phyloP scores from a whole-genome alignment of 1,140 invertebrate genomes.

The Eurosta solidaginis region DNA sequence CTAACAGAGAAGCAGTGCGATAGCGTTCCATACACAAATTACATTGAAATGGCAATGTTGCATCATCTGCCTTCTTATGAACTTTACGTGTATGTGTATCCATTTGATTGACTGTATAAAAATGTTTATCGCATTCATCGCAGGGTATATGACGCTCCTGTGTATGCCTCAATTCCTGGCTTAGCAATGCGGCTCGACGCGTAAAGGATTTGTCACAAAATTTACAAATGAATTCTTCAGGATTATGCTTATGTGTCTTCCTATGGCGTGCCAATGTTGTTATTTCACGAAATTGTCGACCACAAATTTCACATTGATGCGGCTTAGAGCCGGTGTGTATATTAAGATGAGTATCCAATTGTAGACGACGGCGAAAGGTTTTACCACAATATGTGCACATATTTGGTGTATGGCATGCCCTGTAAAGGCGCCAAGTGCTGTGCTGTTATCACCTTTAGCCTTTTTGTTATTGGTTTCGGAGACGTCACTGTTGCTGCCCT shows the following conservation, averaged over 20 bases:
- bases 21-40: conserved; percentile 40
- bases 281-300: conserved; percentile 58
- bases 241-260: conserved; percentile 37
- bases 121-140: conserved; percentile 36
- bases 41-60: conserved; percentile 38
- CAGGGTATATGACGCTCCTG: conserved; percentile 37
- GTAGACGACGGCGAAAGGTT: conserved; percentile 38
- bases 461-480: conserved; percentile 56
- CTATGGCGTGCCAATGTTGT: conserved; percentile 39
- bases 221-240: conserved; percentile 34
- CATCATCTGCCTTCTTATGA: conserved; percentile 17
- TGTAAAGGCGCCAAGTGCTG: conserved; percentile 54
- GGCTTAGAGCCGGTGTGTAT: conserved; percentile 68
- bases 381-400: conserved; percentile 40
- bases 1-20: conserved; percentile 39
- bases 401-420: conserved; percentile 36
- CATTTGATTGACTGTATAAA: conserved; percentile 42
- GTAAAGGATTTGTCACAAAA: conserved; percentile 38
- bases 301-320: conserved; percentile 66
- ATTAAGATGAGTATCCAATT: conserved; percentile 61
- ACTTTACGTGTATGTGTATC: conserved; percentile 41
- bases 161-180: conserved; percentile 41
- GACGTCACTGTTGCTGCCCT: conserved; percentile 58
- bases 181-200: conserved; percentile 38
- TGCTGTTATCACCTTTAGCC: conserved; percentile 37